phyloP scores from a whole-genome alignment of 2,888 invertebrate species.

The Carabus problematicus region DNA sequence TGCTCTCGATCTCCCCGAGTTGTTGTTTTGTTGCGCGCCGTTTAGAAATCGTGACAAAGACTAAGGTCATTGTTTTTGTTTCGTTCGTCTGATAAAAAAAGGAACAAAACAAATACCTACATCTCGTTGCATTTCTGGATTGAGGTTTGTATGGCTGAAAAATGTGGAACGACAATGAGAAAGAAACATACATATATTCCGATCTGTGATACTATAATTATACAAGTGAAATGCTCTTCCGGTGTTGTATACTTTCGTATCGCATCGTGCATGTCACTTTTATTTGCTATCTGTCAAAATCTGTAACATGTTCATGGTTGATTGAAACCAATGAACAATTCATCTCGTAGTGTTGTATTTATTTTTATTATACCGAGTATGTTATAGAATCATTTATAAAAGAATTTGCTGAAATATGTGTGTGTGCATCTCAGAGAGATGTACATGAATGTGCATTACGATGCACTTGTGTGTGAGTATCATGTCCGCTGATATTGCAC shows the following conservation, averaged over 20 bases:
- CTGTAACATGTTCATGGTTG: not conserved
- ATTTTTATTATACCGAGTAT: not conserved
- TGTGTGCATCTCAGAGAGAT: too few relatives aligned
- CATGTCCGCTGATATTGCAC: too few relatives aligned
- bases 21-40: conserved; percentile 13
- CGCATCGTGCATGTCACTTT: conserved; percentile 31
- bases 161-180: conserved; percentile 36
- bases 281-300: conserved; percentile 6
- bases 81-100: conserved; percentile 17
- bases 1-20: conserved; percentile 23
- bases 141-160: conserved; percentile 35
- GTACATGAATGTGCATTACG: too few relatives aligned
- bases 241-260: conserved; percentile 20
- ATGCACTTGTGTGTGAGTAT: too few relatives aligned
- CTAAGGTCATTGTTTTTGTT: conserved; percentile 30
- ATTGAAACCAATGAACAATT: not conserved
- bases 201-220: conserved; percentile 26
- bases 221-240: conserved; percentile 34
- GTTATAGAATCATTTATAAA: not conserved
- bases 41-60: conserved; percentile 37
- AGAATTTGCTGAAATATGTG: not conserved
- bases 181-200: conserved; percentile 17
- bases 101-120: not conserved
- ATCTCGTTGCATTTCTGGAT: conserved; percentile 29
- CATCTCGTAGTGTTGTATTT: not conserved